Base-by-base conservation (phyloP, 2,888 invertebrate species). In the Drosophila imparisetae region DNA sequence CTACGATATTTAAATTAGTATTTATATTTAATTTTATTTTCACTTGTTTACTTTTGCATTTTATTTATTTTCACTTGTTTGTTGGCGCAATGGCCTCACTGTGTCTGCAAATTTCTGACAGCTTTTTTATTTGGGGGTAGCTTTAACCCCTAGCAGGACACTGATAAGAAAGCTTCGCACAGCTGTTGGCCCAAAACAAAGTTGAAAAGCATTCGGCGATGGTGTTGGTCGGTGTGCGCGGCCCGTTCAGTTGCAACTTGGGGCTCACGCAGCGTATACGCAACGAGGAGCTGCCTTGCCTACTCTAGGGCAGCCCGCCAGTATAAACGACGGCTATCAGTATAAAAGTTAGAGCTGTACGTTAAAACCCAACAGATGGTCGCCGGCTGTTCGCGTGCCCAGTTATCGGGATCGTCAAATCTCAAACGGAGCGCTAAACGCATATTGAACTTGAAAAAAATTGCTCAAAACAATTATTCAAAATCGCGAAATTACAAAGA, bases 301-400 rank as follows among this genome's bases (percentile, higher is more conserved):
- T n/a, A 13, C 32, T 32, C 45, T 5, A 18, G 59, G 24, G 61
- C 50, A 45, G 27, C 48, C 58, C 54, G 18, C 10, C 32, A 32
- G 32, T 11, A 4, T 32, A 32, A 11, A 36, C 49, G 53, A 50
- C 58, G 58, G 75, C 65, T 71, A 69, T 54, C 36, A 49, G 72
- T 88, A 83, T 87, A 81, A 75, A 89, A 87, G 75, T 71, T 63
- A 71, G 75, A 63, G 72, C 65, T 78, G 61, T 72, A 50, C 29
- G 36, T 54, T 48, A 66, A 88, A 88, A 80, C 69, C 82, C 79
- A 88, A 89, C 88, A 88, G 88, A 88, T 88, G 88, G 86, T 88
- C 82, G 86, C 80, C 78, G 80, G 82, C 80, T 82, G 83, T 80
- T 72, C 58, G 61, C 67, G 81, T 72, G 89, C 72, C 71, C 62